Conservation (phyloP, 2,797 vertebrate genomes). For the Aulostomus chinensis region DNA sequence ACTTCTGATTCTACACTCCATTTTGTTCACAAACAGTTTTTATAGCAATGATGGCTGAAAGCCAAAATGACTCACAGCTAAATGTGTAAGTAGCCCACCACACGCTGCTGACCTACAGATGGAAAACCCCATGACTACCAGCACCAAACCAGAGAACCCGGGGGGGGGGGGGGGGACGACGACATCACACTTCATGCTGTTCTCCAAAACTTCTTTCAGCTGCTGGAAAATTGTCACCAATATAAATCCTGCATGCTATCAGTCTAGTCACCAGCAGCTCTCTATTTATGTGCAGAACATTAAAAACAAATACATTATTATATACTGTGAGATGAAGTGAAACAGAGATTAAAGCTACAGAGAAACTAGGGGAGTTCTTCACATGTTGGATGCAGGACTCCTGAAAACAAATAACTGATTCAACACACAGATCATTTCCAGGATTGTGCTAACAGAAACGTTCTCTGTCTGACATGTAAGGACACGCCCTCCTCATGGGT, state of each 20-base stretch:
- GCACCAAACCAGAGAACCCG: slow-evolving; percentile 7
- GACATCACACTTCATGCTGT: too few relatives aligned
- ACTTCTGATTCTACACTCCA: too few relatives aligned
- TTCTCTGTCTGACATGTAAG: slow-evolving; percentile 4
- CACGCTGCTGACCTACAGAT: slow-evolving; percentile 18
- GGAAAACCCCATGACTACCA: slow-evolving; percentile 45
- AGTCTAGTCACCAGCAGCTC: not conserved
- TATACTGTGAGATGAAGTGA: not conserved
- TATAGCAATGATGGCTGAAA: too few relatives aligned
- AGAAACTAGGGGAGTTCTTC: not conserved
- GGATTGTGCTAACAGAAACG: not conserved
- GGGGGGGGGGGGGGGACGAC: too few relatives aligned
- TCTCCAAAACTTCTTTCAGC: too few relatives aligned
- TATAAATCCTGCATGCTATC: too few relatives aligned
- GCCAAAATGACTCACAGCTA: too few relatives aligned
- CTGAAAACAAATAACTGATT: not conserved
- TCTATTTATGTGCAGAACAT: slow-evolving; percentile 4
- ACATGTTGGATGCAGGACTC: too few relatives aligned
- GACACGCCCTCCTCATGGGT: slow-evolving; percentile 21
- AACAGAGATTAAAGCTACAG: not conserved
- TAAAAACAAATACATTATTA: slow-evolving; percentile 8
- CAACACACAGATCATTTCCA: not conserved
- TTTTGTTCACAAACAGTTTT: too few relatives aligned
- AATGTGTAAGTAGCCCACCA: too few relatives aligned
- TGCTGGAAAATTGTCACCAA: too few relatives aligned